These are phyloP conservation scores for Brotogeris chrysoptera DNA, from an alignment of 2,797 vertebrate species.

Conservation along the genomic window DNA sequence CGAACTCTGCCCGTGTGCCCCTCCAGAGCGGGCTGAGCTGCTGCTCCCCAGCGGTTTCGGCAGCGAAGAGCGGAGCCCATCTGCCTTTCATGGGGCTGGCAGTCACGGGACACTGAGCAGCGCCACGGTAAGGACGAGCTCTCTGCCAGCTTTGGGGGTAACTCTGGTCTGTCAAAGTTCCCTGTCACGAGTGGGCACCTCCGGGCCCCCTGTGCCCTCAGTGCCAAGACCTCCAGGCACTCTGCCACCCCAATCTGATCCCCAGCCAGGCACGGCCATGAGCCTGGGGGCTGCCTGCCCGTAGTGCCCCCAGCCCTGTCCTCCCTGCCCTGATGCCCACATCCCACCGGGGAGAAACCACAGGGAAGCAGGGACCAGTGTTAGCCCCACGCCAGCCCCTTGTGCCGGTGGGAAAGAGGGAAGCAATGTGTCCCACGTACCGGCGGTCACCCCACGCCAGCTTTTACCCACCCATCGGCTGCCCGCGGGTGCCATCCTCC, in stretches of 20 bases:
- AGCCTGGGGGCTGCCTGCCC: not conserved
- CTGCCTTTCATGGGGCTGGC: not conserved
- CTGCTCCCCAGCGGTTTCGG: rapidly evolving
- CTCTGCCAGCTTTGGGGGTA: not conserved
- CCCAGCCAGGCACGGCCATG: too few species aligned
- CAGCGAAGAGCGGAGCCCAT: not conserved
- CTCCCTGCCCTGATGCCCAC: not conserved
- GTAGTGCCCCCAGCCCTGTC: not conserved
- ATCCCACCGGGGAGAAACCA: too few species aligned
- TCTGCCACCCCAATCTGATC: not conserved
- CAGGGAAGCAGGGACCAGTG: too few species aligned
- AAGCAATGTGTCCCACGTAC: not conserved
- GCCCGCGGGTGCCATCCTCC: not conserved
- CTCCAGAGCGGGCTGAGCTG: not conserved
- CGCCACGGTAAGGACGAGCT: constrained; percentile 27
- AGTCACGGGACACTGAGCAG: not conserved
- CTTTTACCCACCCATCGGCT: not conserved
- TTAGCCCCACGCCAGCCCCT: not conserved
- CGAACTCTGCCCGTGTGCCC: not conserved
- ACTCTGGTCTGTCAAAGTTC: not conserved
- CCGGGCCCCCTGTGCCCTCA: not conserved
- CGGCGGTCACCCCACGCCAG: not conserved
- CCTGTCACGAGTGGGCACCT: not conserved
- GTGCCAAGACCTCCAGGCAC: not conserved
- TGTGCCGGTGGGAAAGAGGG: not conserved